Base-by-base conservation (phyloP, 2,888 invertebrate genomes). In the Rhamphomyia laevipes region DNA sequence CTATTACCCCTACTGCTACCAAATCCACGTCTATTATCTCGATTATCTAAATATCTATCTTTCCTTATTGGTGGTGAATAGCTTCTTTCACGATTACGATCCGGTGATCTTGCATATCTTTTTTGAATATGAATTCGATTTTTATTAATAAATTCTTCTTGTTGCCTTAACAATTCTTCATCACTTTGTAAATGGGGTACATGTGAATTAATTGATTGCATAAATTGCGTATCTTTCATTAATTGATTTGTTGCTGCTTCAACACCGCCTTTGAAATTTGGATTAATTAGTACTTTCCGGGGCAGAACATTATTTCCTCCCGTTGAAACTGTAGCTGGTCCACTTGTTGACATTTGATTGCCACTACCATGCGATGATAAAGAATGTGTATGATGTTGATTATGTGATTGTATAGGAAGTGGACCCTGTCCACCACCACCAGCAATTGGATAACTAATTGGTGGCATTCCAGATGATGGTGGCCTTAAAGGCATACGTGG, bases 221-320 rank as follows among this genome's bases (percentile, higher is more conserved):
- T 65, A 50, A 67, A 70, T 49, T 71, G 70, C 1, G 70, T 71
- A 56, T 71, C 70, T 55, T 70, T 67, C 53, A 71, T 67, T 46
- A 71, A 64, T 57, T 71, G 70, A 55, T 61, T 69, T 45, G 67
- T 71, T 38, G 70, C 71, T 10, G 71, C 71, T 54, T 71, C 68
- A 31, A 71, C 71, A 16, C 70, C 70, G 4, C 71, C 71, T 51
- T 71, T 71, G 44, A 71, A 71, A 53, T 71, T 71, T 1, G 70
- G 70, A 59, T 71, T 71, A 31, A 71, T 71, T 17, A 71, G 57
- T 45, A 71, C 63, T 57, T 66, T 66, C 35, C 62, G 54, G 1
- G 64, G 62, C 9, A 42, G 10, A n/a, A 42, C 42, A 18, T 17
- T 12, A 18, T 17, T 18, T 11, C 18, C 18, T 10, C 27, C 7